These are phyloP conservation scores for Drosophila azteca DNA, from an alignment of 1,140 invertebrate species.

Conservation along the genomic window DNA sequence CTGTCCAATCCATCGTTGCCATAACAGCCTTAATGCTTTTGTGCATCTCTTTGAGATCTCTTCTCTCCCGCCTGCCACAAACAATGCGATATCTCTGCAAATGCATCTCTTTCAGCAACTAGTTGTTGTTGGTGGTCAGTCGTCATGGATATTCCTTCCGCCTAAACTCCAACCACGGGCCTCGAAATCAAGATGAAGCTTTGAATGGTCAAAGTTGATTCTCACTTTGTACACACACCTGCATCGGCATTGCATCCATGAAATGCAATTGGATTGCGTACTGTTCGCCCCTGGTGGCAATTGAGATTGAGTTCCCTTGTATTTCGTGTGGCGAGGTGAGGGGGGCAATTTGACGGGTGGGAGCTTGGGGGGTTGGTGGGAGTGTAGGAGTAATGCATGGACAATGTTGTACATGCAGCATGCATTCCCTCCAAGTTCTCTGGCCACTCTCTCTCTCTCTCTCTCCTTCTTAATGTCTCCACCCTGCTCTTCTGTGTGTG, in stretches of 20 bases:
- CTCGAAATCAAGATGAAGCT: too few relatives aligned
- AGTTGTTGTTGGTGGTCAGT: constrained; percentile 29
- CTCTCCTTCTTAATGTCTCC: background rate
- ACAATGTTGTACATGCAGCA: constrained; percentile 45
- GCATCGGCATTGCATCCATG: background rate
- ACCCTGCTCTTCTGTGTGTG: background rate
- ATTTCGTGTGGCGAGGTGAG: constrained; percentile 9
- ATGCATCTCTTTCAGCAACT: constrained; percentile 22
- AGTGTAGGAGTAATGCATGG: constrained; percentile 26
- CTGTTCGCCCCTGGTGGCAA: background rate
- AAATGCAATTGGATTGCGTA: constrained; percentile 2
- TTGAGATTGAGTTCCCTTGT: background rate
- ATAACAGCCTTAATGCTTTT: too few relatives aligned
- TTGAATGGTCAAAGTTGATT: too few relatives aligned
- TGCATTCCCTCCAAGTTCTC: constrained; percentile 11
- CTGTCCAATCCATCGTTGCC: too few relatives aligned
- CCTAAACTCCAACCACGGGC: background rate
- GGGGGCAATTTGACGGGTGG: background rate
- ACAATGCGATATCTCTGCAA: background rate
- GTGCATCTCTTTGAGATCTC: background rate
- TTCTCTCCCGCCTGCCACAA: too few relatives aligned
- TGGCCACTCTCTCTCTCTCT: background rate
- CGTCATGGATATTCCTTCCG: background rate
- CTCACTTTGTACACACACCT: background rate
- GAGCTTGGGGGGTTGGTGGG: background rate